Conservation (phyloP, 2,113 vertebrate species). For the Formicarius rufipectus region DNA sequence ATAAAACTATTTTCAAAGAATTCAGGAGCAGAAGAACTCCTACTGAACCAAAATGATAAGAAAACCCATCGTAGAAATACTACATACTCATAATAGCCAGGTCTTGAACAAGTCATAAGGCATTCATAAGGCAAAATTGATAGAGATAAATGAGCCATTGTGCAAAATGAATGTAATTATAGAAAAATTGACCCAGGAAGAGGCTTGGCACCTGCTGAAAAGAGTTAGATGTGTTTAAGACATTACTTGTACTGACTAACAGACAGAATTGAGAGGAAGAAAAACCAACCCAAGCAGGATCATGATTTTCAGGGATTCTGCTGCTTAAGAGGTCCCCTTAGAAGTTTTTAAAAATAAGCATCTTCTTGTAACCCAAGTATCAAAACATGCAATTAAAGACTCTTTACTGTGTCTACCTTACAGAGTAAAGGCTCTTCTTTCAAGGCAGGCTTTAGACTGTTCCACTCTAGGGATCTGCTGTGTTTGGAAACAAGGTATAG, state of each 20-base stretch:
- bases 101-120: background rate
- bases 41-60: background rate
- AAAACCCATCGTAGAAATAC: background rate
- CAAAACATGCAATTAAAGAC: background rate
- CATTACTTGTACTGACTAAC: background rate
- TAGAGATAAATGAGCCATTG: background rate
- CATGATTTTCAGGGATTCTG: background rate
- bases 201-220: background rate
- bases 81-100: background rate
- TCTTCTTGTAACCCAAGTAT: background rate
- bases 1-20: background rate
- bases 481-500: background rate
- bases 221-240: background rate
- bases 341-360: background rate
- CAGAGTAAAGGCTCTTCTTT: background rate
- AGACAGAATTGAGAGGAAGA: background rate
- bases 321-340: background rate
- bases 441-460: background rate
- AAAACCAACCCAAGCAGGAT: background rate
- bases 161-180: background rate
- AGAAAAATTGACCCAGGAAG: constrained; percentile 6
- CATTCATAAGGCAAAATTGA: background rate
- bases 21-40: background rate
- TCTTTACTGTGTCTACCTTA: background rate
- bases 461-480: background rate